Conservation (phyloP, 2,797 vertebrate species). For the Ctenopoma kingsleyae region DNA sequence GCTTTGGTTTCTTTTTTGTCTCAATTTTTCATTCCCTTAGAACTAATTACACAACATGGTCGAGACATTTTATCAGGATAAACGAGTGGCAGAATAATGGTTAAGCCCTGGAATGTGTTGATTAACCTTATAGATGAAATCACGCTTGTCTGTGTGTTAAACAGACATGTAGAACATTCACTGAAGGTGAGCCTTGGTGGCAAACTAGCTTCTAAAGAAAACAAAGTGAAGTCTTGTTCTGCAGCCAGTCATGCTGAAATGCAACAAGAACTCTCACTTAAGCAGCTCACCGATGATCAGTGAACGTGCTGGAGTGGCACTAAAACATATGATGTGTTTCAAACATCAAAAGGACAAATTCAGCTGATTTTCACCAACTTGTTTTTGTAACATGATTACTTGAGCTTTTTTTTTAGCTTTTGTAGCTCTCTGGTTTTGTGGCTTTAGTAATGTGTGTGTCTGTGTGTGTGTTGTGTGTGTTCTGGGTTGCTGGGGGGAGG, state of each 20-base stretch:
- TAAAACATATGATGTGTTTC: not conserved
- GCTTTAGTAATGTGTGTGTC: constrained; percentile 16
- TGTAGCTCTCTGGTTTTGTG: constrained; percentile 16
- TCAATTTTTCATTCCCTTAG: not conserved
- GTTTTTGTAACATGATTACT: not conserved
- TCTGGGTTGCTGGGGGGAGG: constrained; percentile 81
- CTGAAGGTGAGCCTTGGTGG: constrained; percentile 8
- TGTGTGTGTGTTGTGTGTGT: constrained; percentile 64
- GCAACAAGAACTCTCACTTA: constrained; percentile 52
- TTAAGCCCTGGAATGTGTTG: not conserved
- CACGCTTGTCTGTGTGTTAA: constrained; percentile 2
- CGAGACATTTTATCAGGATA: constrained; percentile 9
- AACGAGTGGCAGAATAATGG: constrained; percentile 37
- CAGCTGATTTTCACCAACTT: constrained; percentile 5
- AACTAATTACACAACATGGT: constrained; percentile 7
- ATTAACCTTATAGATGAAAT: constrained; percentile 36
- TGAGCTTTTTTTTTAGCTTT: constrained; percentile 15
- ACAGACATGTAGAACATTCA: constrained; percentile 12
- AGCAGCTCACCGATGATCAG: not conserved
- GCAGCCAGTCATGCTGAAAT: constrained; percentile 53
- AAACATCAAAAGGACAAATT: constrained; percentile 22
- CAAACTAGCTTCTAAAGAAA: constrained; percentile 35
- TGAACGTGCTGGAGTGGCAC: constrained; percentile 1
- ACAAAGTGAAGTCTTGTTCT: constrained; percentile 43
- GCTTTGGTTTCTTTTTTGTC: not conserved